phyloP scores from a whole-genome alignment of 1,140 invertebrate genomes.

The Drosophila trapezifrons region DNA sequence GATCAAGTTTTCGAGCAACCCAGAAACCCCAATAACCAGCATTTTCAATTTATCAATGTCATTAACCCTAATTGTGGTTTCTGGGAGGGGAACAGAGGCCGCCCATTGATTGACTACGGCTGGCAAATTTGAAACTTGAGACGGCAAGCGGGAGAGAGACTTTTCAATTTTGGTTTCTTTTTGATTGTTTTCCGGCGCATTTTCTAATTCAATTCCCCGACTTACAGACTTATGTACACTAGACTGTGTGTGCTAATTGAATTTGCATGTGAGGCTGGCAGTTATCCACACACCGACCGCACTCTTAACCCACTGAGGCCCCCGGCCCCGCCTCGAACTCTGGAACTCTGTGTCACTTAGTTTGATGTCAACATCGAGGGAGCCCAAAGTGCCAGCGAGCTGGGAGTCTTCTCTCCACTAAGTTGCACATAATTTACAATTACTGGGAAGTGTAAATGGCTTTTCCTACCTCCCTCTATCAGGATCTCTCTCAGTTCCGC shows the following conservation, averaged over 20 bases:
- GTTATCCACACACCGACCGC: conserved; percentile 17
- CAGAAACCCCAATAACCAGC: conserved; percentile 71
- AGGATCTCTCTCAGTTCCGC: conserved; percentile 1
- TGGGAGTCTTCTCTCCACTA: conserved; percentile 33
- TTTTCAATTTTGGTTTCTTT: conserved; percentile 33
- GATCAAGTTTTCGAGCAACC: conserved; percentile 58
- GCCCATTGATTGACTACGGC: conserved; percentile 39
- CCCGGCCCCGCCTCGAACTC: background rate
- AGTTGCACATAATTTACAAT: conserved; percentile 72
- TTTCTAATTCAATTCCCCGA: conserved; percentile 58
- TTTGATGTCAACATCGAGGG: conserved; percentile 49
- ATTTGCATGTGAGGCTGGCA: conserved; percentile 60
- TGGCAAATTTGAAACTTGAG: conserved; percentile 44
- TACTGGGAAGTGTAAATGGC: conserved; percentile 70
- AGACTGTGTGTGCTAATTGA: conserved; percentile 53
- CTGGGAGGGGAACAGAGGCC: conserved; percentile 23
- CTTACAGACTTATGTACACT: conserved; percentile 23
- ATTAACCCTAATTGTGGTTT: conserved; percentile 72
- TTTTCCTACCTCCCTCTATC: conserved; percentile 19
- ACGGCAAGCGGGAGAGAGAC: conserved; percentile 8
- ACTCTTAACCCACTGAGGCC: conserved; percentile 24
- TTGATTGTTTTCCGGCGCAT: conserved; percentile 46
- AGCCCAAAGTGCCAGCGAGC: conserved; percentile 27
- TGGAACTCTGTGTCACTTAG: conserved; percentile 42
- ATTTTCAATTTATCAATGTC: conserved; percentile 74